Conservation (phyloP, 2,113 vertebrate species). For the Guaruba guarouba region DNA sequence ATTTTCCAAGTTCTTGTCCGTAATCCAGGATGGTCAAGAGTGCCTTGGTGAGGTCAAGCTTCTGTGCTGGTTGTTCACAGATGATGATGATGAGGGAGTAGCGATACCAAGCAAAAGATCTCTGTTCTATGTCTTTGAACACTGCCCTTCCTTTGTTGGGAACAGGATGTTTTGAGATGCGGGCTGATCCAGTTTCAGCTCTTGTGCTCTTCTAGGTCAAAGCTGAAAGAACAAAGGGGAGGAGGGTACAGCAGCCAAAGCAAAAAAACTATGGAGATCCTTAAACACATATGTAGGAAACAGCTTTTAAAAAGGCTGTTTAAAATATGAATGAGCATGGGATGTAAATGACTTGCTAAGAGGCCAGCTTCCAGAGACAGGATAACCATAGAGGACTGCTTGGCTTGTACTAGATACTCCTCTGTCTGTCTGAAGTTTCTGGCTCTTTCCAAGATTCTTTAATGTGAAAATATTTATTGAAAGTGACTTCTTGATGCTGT, state of each 20-base stretch:
- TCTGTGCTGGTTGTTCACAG: background rate
- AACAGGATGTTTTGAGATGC: constrained; percentile 14
- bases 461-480: constrained; percentile 52
- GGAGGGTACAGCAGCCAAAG: background rate
- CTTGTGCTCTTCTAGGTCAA: background rate
- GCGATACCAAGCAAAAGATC: background rate
- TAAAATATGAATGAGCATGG: constrained; percentile 27
- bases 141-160: constrained; percentile 10
- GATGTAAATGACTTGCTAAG: constrained; percentile 16
- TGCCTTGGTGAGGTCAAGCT: background rate
- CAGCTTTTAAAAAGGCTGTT: constrained; percentile 32
- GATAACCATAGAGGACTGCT: background rate
- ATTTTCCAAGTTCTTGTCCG: background rate
- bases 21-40: constrained; percentile 8
- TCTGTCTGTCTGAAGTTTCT: background rate
- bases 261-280: background rate
- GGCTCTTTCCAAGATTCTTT: constrained; percentile 8
- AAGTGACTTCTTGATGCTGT: constrained; percentile 20
- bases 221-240: background rate
- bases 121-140: constrained; percentile 12
- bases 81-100: background rate
- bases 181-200: background rate
- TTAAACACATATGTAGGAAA: constrained; percentile 32
- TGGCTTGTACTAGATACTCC: background rate
- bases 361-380: background rate